Evolutionary conservation across 2,113 vertebrate species (phyloP).

Genomic region (Patagioenas fasciata): DNA sequence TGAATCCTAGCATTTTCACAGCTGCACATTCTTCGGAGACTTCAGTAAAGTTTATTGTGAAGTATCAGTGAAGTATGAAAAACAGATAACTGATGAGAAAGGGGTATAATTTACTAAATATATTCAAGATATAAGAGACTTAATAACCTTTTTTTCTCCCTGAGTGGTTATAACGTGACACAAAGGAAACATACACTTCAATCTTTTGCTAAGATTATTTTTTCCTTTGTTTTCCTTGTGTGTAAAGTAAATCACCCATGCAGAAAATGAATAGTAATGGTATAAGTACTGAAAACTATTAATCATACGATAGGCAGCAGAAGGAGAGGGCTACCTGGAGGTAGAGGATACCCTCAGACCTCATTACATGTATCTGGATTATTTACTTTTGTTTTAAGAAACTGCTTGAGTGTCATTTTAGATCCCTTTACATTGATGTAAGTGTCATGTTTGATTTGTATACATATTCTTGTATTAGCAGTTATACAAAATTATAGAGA

Average conservation of each 20-base stretch:
- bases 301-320: not conserved
- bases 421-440: not conserved
- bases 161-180: not conserved
- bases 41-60: not conserved
- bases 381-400: not conserved
- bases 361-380: not conserved
- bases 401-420: not conserved
- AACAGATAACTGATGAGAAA: not conserved
- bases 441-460: not conserved
- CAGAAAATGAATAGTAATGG: not conserved
- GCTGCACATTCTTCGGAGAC: not conserved
- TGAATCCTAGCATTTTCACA: not conserved
- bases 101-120: not conserved
- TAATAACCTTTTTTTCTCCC: not conserved
- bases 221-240: not conserved
- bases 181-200: not conserved
- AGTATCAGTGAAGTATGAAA: not conserved
- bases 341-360: not conserved
- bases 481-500: not conserved
- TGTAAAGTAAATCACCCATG: not conserved
- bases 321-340: not conserved
- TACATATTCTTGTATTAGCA: not conserved
- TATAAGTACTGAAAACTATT: not conserved
- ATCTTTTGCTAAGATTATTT: not conserved
- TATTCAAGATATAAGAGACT: not conserved